A percentile compares a stretch with the other conserved stretches of the same genome.
Evolutionary conservation across 2,113 vertebrate genomes (phyloP).

Genomic region (Lathamus discolor): DNA sequence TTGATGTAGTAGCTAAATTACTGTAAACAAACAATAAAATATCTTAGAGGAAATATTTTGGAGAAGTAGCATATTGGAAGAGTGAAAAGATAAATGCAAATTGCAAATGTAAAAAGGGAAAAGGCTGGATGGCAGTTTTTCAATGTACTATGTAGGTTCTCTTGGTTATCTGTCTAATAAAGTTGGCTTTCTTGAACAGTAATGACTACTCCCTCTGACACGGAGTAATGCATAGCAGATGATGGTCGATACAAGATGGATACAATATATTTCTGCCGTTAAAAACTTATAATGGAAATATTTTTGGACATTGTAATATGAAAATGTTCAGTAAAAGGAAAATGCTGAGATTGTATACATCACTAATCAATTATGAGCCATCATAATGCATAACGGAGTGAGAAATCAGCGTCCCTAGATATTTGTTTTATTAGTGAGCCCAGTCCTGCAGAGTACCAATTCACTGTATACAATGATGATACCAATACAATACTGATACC

Average conservation of each 20-base stretch:
- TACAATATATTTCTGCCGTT: neutral
- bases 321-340: neutral
- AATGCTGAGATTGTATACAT: neutral
- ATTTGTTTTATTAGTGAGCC: neutral
- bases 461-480: neutral
- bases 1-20: slow-evolving; percentile 22
- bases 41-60: neutral
- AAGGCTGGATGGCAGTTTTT: neutral
- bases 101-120: neutral
- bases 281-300: neutral
- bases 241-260: neutral
- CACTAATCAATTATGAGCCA: neutral
- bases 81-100: neutral
- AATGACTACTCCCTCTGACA: neutral
- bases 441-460: neutral
- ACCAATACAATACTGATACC: neutral
- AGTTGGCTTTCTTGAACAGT: neutral
- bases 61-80: neutral
- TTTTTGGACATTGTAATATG: neutral
- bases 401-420: neutral
- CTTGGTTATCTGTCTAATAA: neutral
- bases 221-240: neutral
- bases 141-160: neutral
- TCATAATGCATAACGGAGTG: neutral
- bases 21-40: slow-evolving; percentile 33